Evolutionary conservation across 1,140 invertebrate genomes (phyloP), one percentile per base, ranked within the genome.

Genomic region (Drosophila lini): DNA sequence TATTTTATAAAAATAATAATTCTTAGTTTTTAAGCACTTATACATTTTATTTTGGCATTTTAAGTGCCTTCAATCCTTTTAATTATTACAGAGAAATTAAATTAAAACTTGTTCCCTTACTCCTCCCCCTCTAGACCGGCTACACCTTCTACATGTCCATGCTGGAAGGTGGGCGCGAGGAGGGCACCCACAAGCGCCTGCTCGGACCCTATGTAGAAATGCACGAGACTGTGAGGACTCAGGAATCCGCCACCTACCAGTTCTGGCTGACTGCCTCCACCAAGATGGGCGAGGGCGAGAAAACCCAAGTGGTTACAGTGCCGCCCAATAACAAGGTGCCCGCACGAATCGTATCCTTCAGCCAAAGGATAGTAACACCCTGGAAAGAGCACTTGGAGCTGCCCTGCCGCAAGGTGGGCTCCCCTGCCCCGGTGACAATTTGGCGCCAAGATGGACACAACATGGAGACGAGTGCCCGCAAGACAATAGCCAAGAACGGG

Each of bases 381-480:
- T 97, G 97, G 96, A 97, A 97, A 83, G 95, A 96, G 86, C 96
- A 97, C 74, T 94, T 97, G 22, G 95, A 94, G 15, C 90, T 98
- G 19, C 95, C 95, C 0, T 98, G 97, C 89, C 95, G 96, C 74
- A 95, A 95, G 89, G 97, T 97, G 1, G 97, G 97, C 3, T 94
- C 96, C 2, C 96, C 97, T 0, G 93, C 94, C 8, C 96, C 96
- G 0, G 94, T 94, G 0, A 95, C 95, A n/a, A 94, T 94, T 15
- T 97, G 96, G 96, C 95, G 95, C 60, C 94, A 96, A 91, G 95
- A 96, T 81, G 95, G 95, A 1, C 94, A 95, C 47, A 93, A 94
- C 40, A 93, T 96, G 50, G 96, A 96, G 83, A 94, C 95, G 15
- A 96, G 95, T n/a, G 92, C 94, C 0, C 93, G 95, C 64, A 95